Conservation (phyloP, 2,797 vertebrate species). For the Gymnoscopelus microlampas region DNA sequence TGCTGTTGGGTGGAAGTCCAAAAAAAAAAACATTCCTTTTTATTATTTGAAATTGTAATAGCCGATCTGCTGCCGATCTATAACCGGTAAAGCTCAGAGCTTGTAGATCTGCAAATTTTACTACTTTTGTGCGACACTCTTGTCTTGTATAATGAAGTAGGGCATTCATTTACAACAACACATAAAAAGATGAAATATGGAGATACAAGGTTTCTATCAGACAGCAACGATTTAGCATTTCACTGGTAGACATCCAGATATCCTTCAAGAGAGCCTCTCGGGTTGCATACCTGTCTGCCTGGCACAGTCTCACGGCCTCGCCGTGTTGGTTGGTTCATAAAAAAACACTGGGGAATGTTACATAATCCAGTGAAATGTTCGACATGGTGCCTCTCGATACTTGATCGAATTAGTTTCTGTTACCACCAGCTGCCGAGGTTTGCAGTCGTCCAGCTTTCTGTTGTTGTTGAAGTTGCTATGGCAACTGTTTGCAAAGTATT, state of each 20-base stretch:
- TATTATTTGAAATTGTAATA: too few species aligned
- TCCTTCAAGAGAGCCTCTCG: conserved; percentile 37
- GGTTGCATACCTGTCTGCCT: conserved; percentile 41
- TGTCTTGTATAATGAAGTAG: too few species aligned
- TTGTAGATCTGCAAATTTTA: too few species aligned
- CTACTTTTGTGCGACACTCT: too few species aligned
- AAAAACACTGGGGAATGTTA: conserved; percentile 11
- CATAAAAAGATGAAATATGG: too few species aligned
- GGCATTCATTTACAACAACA: neutral
- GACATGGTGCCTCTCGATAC: conserved; percentile 40
- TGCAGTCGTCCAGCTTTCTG: conserved; percentile 38
- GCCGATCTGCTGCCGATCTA: too few species aligned
- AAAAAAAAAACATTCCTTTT: too few species aligned
- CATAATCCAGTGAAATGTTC: conserved; percentile 25
- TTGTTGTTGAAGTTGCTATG: conserved; percentile 69
- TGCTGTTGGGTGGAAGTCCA: too few species aligned
- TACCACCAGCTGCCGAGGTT: conserved; percentile 41
- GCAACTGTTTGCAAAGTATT: conserved; percentile 69
- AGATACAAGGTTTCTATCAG: too few species aligned
- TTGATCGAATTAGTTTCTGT: conserved; percentile 46
- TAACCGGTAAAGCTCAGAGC: too few species aligned
- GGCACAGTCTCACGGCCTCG: neutral
- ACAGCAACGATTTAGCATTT: too few species aligned
- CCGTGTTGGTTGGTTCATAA: neutral
- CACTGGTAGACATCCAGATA: conserved; percentile 40